A percentile compares a stretch with the other conserved stretches of the same genome.
Conservation (phyloP, 37 sponge, comb jelly and placozoan genomes). For the Spongilla lacustris region DNA sequence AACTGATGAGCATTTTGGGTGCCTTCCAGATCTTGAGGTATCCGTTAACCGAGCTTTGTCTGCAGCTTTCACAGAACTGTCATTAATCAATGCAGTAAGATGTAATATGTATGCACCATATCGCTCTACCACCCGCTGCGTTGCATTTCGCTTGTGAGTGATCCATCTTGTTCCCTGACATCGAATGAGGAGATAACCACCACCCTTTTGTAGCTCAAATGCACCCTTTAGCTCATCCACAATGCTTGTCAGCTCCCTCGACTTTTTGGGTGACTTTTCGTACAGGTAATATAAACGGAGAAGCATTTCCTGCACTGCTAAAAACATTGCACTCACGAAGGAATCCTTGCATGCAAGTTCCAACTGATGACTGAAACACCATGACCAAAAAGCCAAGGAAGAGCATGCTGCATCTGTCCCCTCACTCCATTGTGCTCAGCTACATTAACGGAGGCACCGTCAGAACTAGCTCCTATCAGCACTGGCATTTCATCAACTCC, state of each 20-base stretch:
- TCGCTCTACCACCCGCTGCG: slow-evolving; percentile 60
- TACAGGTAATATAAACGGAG: no score
- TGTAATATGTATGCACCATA: slow-evolving; percentile 58
- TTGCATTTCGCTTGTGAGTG: slow-evolving; percentile 48
- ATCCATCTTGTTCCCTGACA: slow-evolving; percentile 60
- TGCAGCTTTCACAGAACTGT: slow-evolving; percentile 27
- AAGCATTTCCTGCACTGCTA: slow-evolving; percentile 52
- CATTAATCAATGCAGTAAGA: slow-evolving; percentile 21
- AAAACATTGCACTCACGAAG: no score
- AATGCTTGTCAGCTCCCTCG: slow-evolving; percentile 43
- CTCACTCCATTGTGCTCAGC: slow-evolving; percentile 50
- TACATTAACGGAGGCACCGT: slow-evolving; percentile 63
- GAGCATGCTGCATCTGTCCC: slow-evolving; percentile 30
- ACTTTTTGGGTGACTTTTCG: slow-evolving; percentile 52
- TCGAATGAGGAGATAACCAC: slow-evolving; percentile 40
- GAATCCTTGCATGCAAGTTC: slow-evolving; percentile 62
- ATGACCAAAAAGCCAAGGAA: slow-evolving; percentile 59
- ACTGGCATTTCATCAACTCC: slow-evolving; percentile 22
- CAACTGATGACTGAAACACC: slow-evolving; percentile 61
- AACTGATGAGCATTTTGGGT: slow-evolving; percentile 48
- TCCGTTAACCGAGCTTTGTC: slow-evolving; percentile 42
- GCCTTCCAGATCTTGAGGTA: slow-evolving; percentile 46
- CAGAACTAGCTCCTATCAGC: slow-evolving; percentile 59
- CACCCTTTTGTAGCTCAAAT: slow-evolving; percentile 41
- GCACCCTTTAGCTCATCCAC: no score